Percentiles rank a stretch among this genome's conserved stretches.
Conservation (phyloP, 2,113 vertebrate species). For the Craseonycteris thonglongyai region DNA sequence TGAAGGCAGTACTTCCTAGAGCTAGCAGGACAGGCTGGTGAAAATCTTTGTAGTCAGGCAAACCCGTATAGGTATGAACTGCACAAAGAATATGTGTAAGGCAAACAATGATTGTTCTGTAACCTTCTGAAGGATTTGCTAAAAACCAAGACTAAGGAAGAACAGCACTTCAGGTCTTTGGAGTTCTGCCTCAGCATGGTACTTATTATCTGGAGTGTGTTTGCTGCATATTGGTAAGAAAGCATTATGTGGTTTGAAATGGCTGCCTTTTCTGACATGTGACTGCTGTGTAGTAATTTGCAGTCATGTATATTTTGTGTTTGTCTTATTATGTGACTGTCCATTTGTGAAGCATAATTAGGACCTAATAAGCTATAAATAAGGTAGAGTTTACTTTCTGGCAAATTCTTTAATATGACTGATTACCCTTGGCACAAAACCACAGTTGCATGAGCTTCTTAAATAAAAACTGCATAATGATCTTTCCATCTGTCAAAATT, state of each 20-base stretch:
- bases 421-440: slow-evolving; percentile 73
- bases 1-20: not conserved
- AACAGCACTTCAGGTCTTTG: not conserved
- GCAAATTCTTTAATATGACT: slow-evolving; percentile 73
- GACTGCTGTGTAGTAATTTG: slow-evolving; percentile 38
- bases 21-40: not conserved
- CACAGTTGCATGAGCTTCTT: slow-evolving; percentile 65
- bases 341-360: slow-evolving; percentile 74
- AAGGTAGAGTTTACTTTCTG: slow-evolving; percentile 77
- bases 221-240: not conserved
- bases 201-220: not conserved
- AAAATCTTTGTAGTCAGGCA: not conserved
- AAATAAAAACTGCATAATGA: slow-evolving; percentile 76
- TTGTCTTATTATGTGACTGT: slow-evolving; percentile 69
- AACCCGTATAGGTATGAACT: not conserved
- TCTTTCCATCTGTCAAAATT: slow-evolving; percentile 80
- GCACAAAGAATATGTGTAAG: not conserved
- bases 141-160: not conserved
- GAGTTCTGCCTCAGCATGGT: not conserved
- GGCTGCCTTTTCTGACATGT: not conserved
- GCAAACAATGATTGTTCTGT: not conserved
- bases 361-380: slow-evolving; percentile 73
- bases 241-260: slow-evolving; percentile 3
- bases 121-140: not conserved
- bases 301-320: slow-evolving; percentile 48